Evolutionary conservation across 2,113 vertebrate species (phyloP), one percentile per base, ranked within the genome.

Genomic region (Pangasianodon hypophthalmus): DNA sequence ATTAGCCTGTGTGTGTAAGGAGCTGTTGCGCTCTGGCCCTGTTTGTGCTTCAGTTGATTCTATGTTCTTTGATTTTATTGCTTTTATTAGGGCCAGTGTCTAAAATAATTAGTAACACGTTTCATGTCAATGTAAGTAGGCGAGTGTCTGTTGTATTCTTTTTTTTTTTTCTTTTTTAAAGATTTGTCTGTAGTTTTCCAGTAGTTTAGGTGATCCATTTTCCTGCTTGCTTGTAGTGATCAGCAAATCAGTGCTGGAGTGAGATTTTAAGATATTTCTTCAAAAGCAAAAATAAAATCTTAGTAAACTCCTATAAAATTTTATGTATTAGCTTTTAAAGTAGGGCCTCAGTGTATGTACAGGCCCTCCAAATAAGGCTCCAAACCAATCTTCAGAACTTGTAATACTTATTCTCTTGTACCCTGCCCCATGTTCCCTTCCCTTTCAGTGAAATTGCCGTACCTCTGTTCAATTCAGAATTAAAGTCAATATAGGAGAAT

Each of bases 121-220:
- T 85, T 91, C 52, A 69, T 88, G 85, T 85, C 82, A 56, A 21
- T 90, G 87, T 87, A 90, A 90, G 90, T 91, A 90, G 85, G 54
- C 50, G 56, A 69, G 90, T 62, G 29, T 75, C 77, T 64, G 87
- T 82, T 71, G 19, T 86, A 48, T 62, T 19, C 9, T 37, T n/a
- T 64, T 44, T 81, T n/a, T 82, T 44, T 81, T 44, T 60, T 21
- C 21, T 37, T 77, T 62, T 82, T 82, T 77, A 48, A 50, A 71
- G 16, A 77, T 79, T 41, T 7, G 37, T 87, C 69, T 44, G 52
- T 58, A 37, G 86, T 84, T 18, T 86, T 52, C 14, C 41, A 37
- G 81, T 84, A 44, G 41, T 80, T 86, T 67, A 37, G 87, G 19
- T 88, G 56, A 41, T 64, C 3, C 44, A 46, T 81, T 71, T 86